Conservation (phyloP, 2,888 invertebrate species). For the Dryococelus australis region DNA sequence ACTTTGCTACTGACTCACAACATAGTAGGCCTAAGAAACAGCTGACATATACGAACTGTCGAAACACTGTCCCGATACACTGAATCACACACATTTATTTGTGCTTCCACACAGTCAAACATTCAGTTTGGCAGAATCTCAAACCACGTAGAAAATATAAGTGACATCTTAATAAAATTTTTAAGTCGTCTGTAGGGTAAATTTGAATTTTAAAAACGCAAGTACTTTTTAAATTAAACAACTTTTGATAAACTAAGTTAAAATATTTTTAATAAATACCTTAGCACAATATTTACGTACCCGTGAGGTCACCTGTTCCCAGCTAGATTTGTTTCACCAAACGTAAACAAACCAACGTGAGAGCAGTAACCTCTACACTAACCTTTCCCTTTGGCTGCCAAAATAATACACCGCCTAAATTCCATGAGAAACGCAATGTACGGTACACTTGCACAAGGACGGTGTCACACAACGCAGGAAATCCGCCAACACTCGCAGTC, state of each 20-base stretch:
- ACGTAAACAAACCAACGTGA: slow-evolving; percentile 61
- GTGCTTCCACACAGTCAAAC: neutral
- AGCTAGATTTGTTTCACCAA: neutral
- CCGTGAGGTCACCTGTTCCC: slow-evolving; percentile 12
- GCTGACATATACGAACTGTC: neutral
- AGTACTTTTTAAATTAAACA: neutral
- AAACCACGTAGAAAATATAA: neutral
- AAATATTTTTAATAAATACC: neutral
- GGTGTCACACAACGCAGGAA: slow-evolving; percentile 8
- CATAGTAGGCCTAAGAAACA: neutral
- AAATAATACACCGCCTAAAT: neutral
- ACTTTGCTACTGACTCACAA: neutral
- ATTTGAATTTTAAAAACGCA: neutral
- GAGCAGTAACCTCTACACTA: slow-evolving; percentile 49
- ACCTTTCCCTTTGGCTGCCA: neutral
- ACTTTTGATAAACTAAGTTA: neutral
- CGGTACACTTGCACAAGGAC: neutral
- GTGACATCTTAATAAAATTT: neutral
- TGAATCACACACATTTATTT: neutral
- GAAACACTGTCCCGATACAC: neutral
- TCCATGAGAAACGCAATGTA: neutral
- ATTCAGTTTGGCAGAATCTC: slow-evolving; percentile 7
- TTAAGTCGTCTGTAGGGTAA: neutral
- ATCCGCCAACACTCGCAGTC: neutral
- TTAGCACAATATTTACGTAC: neutral